A percentile compares a stretch with the other conserved stretches of the same genome.
Conservation (phyloP, 2,888 invertebrate genomes). For the Tinea semifulvella region DNA sequence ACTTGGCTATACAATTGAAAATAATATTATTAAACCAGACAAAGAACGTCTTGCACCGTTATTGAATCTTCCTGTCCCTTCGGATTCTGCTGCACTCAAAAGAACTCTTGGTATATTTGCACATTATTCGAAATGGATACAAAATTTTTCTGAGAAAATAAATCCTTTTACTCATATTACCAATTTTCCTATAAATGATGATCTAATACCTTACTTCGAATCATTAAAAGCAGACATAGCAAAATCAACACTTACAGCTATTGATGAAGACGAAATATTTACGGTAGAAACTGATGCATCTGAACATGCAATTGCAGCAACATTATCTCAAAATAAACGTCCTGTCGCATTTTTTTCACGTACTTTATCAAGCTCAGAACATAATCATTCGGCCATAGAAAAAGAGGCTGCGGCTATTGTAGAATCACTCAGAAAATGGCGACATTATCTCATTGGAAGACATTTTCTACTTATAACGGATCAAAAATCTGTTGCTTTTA, state of each 20-base stretch:
- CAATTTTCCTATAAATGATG: background rate
- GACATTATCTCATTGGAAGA: background rate
- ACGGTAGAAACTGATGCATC: background rate
- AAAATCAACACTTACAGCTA: background rate
- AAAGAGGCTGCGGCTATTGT: background rate
- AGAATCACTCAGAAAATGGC: background rate
- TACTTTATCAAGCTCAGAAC: background rate
- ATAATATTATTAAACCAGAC: background rate
- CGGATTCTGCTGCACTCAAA: background rate
- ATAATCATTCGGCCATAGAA: background rate
- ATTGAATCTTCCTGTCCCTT: background rate
- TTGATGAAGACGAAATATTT: background rate
- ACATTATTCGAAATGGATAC: conserved; percentile 6
- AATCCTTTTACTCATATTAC: background rate
- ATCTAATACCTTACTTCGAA: no score
- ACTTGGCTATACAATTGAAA: background rate
- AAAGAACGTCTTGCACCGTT: background rate
- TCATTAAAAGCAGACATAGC: no score
- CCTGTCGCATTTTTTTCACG: background rate
- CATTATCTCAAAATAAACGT: background rate
- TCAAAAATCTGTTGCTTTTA: no score
- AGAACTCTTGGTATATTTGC: background rate
- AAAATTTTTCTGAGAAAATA: background rate
- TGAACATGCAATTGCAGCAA: background rate
- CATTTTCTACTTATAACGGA: conserved; percentile 6